Evolutionary conservation across 2,113 vertebrate genomes (phyloP).

Genomic region (Paedocypris sp.): DNA sequence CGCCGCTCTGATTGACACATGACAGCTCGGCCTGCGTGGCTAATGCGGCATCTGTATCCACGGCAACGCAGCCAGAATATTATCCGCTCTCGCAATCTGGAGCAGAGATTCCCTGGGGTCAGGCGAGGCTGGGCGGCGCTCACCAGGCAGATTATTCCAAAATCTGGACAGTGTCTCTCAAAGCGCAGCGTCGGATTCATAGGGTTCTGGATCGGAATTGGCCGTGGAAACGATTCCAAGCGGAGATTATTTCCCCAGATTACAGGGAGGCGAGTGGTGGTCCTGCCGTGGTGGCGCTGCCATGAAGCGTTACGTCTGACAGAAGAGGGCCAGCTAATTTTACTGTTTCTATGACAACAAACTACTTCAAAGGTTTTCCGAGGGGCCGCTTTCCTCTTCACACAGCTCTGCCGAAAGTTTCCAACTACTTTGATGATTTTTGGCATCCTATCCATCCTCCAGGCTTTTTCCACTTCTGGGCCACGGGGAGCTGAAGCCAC

Average conservation of each 20-base stretch:
- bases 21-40: background rate
- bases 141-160: constrained; percentile 13
- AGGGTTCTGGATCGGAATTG: no score
- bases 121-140: constrained; percentile 3
- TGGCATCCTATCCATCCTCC: no score
- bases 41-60: constrained; percentile 37
- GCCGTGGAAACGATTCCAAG: no score
- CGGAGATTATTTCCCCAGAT: no score
- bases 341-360: constrained; percentile 72
- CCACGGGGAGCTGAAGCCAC: no score
- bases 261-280: no score
- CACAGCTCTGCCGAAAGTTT: background rate
- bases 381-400: constrained; percentile 38
- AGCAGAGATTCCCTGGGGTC: constrained; percentile 27
- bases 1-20: constrained; percentile 11
- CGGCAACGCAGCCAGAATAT: constrained; percentile 49
- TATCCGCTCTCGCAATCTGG: constrained; percentile 21
- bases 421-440: no score
- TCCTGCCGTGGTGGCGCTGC: constrained; percentile 63
- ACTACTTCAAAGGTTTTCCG: constrained; percentile 56
- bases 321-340: constrained; percentile 68
- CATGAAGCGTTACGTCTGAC: constrained; percentile 68
- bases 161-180: background rate
- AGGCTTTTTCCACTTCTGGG: no score
- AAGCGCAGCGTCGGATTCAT: no score